Evolutionary conservation across 2,888 invertebrate genomes (phyloP).

Genomic region (Boloria euphrosyne): DNA sequence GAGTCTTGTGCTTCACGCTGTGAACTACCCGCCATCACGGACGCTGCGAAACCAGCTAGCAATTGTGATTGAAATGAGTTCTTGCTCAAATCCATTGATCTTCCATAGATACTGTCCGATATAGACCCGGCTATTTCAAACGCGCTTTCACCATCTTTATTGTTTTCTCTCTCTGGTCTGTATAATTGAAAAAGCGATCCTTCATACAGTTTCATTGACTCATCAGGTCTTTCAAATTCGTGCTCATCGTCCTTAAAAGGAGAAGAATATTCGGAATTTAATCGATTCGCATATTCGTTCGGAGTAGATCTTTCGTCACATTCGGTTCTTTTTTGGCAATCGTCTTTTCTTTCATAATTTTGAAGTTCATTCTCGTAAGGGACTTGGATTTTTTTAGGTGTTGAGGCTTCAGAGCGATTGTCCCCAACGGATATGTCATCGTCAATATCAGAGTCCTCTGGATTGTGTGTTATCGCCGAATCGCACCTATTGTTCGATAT

Average conservation of each 20-base stretch:
- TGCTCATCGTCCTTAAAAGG: constrained; percentile 71
- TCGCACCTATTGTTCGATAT: constrained; percentile 49
- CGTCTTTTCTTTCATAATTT: constrained; percentile 51
- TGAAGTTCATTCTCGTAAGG: constrained; percentile 47
- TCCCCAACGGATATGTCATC: constrained; percentile 76
- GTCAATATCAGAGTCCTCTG: constrained; percentile 63
- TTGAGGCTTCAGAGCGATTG: constrained; percentile 71
- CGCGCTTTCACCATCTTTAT: constrained; percentile 58
- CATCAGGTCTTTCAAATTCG: constrained; percentile 62
- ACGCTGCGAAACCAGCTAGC: constrained; percentile 70
- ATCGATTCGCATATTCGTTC: constrained; percentile 59
- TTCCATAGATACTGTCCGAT: constrained; percentile 67
- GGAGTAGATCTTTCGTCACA: constrained; percentile 59
- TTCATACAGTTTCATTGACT: constrained; percentile 68
- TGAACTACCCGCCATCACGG: constrained; percentile 69
- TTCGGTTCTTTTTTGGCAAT: constrained; percentile 39
- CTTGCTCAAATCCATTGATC: constrained; percentile 73
- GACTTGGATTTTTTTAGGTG: constrained; percentile 54
- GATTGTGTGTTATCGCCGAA: constrained; percentile 56
- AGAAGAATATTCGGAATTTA: constrained; percentile 63
- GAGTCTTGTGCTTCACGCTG: constrained; percentile 67
- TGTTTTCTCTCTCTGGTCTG: constrained; percentile 59
- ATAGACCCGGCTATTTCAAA: constrained; percentile 59
- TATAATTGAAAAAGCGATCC: constrained; percentile 71
- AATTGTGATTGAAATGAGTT: constrained; percentile 71